phyloP scores from a whole-genome alignment of 1,140 invertebrate species.

The Leptinotarsa undecemlineata region DNA sequence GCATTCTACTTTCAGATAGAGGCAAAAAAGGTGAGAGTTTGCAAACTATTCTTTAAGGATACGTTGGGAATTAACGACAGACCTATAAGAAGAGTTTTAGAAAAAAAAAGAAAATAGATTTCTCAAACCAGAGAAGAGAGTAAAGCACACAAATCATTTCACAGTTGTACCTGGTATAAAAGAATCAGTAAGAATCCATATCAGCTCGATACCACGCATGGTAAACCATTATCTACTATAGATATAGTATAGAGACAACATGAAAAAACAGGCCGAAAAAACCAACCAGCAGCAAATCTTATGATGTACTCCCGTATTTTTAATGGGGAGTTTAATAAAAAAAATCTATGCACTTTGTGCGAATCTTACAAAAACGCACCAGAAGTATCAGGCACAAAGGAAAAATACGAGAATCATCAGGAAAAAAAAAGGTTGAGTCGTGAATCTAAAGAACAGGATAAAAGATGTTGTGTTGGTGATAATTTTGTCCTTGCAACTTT shows the following conservation, averaged over 20 bases:
- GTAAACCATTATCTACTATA: conserved; percentile 50
- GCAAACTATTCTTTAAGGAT: conserved; percentile 45
- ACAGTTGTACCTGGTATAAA: conserved; percentile 44
- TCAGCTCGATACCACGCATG: conserved; percentile 50
- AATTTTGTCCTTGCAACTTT: not conserved
- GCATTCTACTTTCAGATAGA: conserved; percentile 43
- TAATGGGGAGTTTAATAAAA: conserved; percentile 49
- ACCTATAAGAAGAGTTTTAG: conserved; percentile 38
- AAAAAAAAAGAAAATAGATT: conserved; percentile 29
- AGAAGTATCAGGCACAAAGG: conserved; percentile 11
- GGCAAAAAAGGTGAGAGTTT: conserved; percentile 37
- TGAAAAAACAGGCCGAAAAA: conserved; percentile 36
- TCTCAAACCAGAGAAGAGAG: conserved; percentile 22
- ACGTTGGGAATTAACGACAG: conserved; percentile 41
- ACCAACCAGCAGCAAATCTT: conserved; percentile 39
- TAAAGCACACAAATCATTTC: conserved; percentile 49
- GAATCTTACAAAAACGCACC: conserved; percentile 31
- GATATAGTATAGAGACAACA: conserved; percentile 50
- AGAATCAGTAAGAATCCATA: conserved; percentile 47
- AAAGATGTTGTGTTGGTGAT: not conserved
- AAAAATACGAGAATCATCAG: not conserved
- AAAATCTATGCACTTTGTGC: conserved; percentile 31
- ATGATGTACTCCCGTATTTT: conserved; percentile 48
- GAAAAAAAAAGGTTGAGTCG: not conserved
- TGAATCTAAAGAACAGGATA: not conserved